A percentile compares a stretch with the other conserved stretches of the same genome.
phyloP scores from a whole-genome alignment of 1,140 invertebrate species.

The Drosophila fuyamai region DNA sequence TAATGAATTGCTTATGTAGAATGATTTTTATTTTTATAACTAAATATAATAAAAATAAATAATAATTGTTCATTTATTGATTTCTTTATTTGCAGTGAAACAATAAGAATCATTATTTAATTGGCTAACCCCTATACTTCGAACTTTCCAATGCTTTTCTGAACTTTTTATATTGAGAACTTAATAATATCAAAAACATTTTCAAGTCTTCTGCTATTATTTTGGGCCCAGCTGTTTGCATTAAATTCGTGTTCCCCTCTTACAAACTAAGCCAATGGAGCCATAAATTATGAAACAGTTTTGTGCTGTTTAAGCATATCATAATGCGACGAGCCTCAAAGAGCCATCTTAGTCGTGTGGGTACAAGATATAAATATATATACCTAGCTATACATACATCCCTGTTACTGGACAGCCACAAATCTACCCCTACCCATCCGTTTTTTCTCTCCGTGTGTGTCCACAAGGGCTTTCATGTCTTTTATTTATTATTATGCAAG shows the following conservation, averaged over 20 bases:
- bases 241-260: neutral
- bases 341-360: slow-evolving; percentile 18
- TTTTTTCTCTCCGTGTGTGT: slow-evolving; percentile 37
- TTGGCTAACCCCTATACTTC: too few relatives aligned
- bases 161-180: too few relatives aligned
- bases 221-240: neutral
- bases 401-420: slow-evolving; percentile 5
- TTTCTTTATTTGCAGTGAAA: too few relatives aligned
- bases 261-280: slow-evolving; percentile 36
- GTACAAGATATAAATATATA: neutral
- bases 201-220: too few relatives aligned
- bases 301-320: slow-evolving; percentile 83
- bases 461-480: slow-evolving; percentile 46
- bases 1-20: too few relatives aligned
- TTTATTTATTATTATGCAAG: slow-evolving; percentile 78
- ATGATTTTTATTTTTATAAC: too few relatives aligned
- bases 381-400: neutral
- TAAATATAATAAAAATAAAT: too few relatives aligned
- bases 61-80: too few relatives aligned
- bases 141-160: too few relatives aligned
- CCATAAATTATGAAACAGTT: slow-evolving; percentile 84
- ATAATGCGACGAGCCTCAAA: slow-evolving; percentile 76
- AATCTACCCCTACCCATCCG: neutral
- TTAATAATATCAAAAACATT: neutral
- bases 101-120: too few relatives aligned